Evolutionary conservation across 1,140 invertebrate genomes (phyloP).

Genomic region (Apis laboriosa): DNA sequence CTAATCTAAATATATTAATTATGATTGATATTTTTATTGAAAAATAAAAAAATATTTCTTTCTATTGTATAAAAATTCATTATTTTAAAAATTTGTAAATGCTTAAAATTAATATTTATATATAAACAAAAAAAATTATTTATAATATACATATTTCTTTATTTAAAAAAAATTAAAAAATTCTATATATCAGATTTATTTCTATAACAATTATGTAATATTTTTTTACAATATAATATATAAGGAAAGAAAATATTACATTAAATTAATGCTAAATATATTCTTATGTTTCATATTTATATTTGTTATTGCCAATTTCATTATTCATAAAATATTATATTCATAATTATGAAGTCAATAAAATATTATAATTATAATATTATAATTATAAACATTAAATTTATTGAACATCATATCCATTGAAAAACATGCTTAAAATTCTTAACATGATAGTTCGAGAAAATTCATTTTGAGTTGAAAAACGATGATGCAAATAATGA

Average conservation of each 20-base stretch:
- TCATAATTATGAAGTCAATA: neutral
- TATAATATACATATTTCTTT: neutral
- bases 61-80: neutral
- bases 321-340: neutral
- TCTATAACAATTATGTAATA: neutral
- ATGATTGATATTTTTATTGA: constrained; percentile 13
- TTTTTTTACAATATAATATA: neutral
- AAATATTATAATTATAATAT: neutral
- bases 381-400: neutral
- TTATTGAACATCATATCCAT: neutral
- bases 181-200: neutral
- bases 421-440: neutral
- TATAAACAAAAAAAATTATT: constrained; percentile 20
- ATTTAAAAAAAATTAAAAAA: neutral
- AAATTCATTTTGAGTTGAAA: neutral
- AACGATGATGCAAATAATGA: neutral
- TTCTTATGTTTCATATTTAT: neutral
- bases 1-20: neutral
- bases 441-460: neutral
- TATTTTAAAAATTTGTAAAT: constrained; percentile 1
- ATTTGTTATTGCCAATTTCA: neutral
- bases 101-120: constrained; percentile 11
- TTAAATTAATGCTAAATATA: constrained; percentile 35
- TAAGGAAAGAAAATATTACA: neutral
- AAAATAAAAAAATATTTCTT: neutral